A percentile compares a stretch with the other conserved stretches of the same genome.
phyloP scores from a whole-genome alignment of 2,797 vertebrate species.

The Trachops cirrhosus region DNA sequence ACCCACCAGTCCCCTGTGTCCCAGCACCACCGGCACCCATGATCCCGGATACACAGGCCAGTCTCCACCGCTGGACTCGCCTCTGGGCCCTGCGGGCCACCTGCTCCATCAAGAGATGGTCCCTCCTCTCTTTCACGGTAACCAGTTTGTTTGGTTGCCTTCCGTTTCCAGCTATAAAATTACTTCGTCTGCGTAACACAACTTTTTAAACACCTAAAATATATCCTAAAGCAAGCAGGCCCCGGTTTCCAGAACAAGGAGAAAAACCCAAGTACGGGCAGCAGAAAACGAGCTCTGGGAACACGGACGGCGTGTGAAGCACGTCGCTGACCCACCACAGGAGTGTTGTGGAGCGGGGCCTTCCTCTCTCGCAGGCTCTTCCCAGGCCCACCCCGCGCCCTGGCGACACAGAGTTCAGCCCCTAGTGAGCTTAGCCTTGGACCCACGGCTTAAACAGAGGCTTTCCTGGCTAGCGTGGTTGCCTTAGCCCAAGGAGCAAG shows the following conservation, averaged over 20 bases:
- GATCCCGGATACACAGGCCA: background rate
- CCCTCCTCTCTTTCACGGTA: no score
- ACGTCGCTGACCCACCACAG: accelerated
- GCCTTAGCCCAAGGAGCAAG: background rate
- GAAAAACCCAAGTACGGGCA: background rate
- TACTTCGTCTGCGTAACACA: background rate
- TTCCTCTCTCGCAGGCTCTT: background rate
- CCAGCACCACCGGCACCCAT: no score
- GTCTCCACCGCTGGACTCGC: accelerated
- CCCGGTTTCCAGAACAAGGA: background rate
- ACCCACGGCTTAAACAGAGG: background rate
- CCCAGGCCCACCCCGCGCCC: background rate
- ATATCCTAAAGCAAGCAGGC: background rate
- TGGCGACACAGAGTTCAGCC: background rate
- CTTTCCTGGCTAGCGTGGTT: background rate
- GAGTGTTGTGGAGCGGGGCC: accelerated
- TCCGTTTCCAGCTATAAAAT: background rate
- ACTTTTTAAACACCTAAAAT: background rate
- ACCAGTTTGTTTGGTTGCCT: background rate
- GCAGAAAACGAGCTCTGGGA: background rate
- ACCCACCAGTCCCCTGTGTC: background rate
- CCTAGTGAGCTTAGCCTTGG: background rate
- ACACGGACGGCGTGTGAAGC: accelerated
- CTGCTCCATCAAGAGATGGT: background rate
- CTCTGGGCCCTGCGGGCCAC: background rate